These are phyloP conservation scores for Hephaestus fuliginosus DNA, from an alignment of 2,797 vertebrate genomes.

Conservation along the genomic window DNA sequence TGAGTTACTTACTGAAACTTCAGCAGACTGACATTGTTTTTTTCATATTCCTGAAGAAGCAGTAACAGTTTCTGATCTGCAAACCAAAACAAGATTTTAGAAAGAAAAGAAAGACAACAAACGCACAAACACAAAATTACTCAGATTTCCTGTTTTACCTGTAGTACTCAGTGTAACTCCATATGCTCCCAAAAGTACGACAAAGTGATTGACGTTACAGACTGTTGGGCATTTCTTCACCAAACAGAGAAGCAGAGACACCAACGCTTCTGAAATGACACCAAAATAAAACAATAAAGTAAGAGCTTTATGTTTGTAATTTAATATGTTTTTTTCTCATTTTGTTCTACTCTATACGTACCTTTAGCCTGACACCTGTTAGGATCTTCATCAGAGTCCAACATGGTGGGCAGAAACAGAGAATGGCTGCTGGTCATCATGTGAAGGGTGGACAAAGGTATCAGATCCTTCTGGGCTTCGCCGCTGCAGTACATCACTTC, in stretches of 20 bases:
- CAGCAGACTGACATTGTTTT: slow-evolving; percentile 89
- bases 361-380: slow-evolving; percentile 83
- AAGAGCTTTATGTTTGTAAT: neutral
- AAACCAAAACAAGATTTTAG: slow-evolving; percentile 42
- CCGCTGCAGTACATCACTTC: slow-evolving; percentile 81
- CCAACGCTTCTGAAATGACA: slow-evolving; percentile 86
- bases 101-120: slow-evolving; percentile 6
- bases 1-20: slow-evolving; percentile 86
- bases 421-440: slow-evolving; percentile 96
- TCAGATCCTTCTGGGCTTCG: slow-evolving; percentile 76
- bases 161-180: slow-evolving; percentile 88
- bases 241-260: slow-evolving; percentile 88
- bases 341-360: slow-evolving; percentile 49
- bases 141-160: slow-evolving; percentile 83
- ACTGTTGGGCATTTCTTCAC: slow-evolving; percentile 89
- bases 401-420: slow-evolving; percentile 91
- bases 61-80: slow-evolving; percentile 94
- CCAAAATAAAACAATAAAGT: neutral
- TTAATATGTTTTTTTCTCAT: neutral
- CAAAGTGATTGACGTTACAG: slow-evolving; percentile 90
- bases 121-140: neutral
- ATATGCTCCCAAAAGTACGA: slow-evolving; percentile 93
- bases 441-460: slow-evolving; percentile 87
- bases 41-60: slow-evolving; percentile 93
- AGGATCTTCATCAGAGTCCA: slow-evolving; percentile 82